A percentile compares a stretch with the other conserved stretches of the same genome.
Evolutionary conservation across 1,140 invertebrate genomes (phyloP).

Genomic region (Ectropis grisescens): DNA sequence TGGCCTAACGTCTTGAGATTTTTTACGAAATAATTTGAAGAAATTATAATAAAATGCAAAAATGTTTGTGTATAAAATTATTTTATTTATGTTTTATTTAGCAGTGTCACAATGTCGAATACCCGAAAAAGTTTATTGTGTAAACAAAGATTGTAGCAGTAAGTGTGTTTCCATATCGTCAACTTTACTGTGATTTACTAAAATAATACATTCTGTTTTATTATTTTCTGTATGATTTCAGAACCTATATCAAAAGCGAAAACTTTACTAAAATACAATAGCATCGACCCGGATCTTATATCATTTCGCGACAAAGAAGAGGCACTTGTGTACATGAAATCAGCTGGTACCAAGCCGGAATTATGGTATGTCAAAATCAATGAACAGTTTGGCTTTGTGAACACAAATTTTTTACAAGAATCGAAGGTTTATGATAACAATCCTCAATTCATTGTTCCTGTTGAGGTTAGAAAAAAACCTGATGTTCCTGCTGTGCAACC

Average conservation of each 20-base stretch:
- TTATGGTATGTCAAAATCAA: constrained; percentile 82
- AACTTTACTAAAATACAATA: constrained; percentile 72
- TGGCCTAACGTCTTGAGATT: constrained; percentile 54
- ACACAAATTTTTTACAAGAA: constrained; percentile 68
- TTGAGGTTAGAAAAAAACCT: constrained; percentile 16
- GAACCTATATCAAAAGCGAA: constrained; percentile 76
- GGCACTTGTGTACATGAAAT: constrained; percentile 79
- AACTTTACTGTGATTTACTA: constrained; percentile 29
- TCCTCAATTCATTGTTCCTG: constrained; percentile 27
- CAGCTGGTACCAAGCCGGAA: constrained; percentile 74
- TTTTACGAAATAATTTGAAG: constrained; percentile 41
- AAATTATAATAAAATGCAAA: constrained; percentile 50
- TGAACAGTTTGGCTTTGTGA: constrained; percentile 79
- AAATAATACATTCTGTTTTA: constrained; percentile 9
- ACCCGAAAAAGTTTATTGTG: constrained; percentile 58
- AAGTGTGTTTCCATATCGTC: constrained; percentile 19
- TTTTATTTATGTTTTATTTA: constrained; percentile 44
- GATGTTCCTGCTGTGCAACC: constrained; percentile 24
- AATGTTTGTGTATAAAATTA: constrained; percentile 46
- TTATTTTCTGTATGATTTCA: constrained; percentile 52
- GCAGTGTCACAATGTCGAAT: constrained; percentile 35
- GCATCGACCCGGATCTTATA: constrained; percentile 72
- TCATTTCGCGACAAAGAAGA: constrained; percentile 75
- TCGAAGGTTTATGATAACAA: constrained; percentile 34
- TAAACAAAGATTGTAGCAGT: constrained; percentile 50